Conservation (phyloP, 2,888 invertebrate genomes). For the Zhengitettix transpicula region DNA sequence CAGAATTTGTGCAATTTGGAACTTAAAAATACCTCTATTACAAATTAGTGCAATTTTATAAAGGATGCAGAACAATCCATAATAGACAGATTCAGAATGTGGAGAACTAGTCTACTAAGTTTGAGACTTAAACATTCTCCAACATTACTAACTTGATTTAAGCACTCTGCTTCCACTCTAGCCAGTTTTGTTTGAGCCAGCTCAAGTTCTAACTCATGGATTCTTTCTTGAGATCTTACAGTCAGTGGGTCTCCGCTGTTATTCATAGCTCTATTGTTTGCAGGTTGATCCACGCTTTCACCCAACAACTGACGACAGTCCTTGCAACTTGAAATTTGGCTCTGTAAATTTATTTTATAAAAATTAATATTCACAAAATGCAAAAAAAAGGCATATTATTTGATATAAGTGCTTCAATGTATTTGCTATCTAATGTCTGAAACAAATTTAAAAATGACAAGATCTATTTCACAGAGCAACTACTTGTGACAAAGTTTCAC, state of each 20-base stretch:
- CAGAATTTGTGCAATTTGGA: too few relatives aligned
- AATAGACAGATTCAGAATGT: too few relatives aligned
- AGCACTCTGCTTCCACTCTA: slow-evolving; percentile 91
- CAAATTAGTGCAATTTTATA: too few relatives aligned
- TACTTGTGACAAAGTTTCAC: too few relatives aligned
- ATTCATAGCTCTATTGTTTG: not conserved
- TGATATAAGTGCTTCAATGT: too few relatives aligned
- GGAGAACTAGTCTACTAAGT: too few relatives aligned
- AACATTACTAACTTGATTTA: slow-evolving; percentile 57
- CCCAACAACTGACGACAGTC: slow-evolving; percentile 9
- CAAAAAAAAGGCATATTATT: not conserved
- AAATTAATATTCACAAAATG: not conserved
- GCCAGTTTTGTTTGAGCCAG: slow-evolving; percentile 93
- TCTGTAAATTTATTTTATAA: slow-evolving; percentile 5
- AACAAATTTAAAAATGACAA: too few relatives aligned
- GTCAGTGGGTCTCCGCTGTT: slow-evolving; percentile 4
- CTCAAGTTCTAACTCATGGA: slow-evolving; percentile 84
- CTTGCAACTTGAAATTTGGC: slow-evolving; percentile 11
- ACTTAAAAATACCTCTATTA: too few relatives aligned
- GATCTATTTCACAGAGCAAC: too few relatives aligned
- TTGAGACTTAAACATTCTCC: too few relatives aligned
- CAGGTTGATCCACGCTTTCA: not conserved
- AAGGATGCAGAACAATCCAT: too few relatives aligned
- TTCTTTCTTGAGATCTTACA: slow-evolving; percentile 42
- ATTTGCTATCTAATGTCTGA: too few relatives aligned